phyloP scores from a whole-genome alignment of 2,113 vertebrate species.

The Suncus etruscus region DNA sequence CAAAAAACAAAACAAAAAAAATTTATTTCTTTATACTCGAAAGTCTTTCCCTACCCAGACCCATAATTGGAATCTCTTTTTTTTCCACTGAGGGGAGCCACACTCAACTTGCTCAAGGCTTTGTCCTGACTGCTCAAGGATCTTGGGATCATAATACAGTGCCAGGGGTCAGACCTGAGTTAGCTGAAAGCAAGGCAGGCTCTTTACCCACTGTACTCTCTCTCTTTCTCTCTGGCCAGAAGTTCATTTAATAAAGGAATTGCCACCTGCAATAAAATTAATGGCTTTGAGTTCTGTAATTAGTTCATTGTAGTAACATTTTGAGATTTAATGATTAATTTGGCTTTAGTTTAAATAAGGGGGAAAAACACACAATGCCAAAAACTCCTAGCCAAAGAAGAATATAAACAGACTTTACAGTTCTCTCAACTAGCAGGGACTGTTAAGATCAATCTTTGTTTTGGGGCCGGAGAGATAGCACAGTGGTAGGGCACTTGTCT shows the following conservation, averaged over 20 bases:
- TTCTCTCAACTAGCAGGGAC: constrained; percentile 70
- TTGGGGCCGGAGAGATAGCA: no score
- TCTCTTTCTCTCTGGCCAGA: background rate
- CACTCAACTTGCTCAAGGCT: no score
- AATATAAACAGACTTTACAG: constrained; percentile 70
- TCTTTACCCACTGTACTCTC: no score
- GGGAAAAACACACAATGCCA: constrained; percentile 72
- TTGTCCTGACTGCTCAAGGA: no score
- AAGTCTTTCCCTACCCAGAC: constrained; percentile 34
- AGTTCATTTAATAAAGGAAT: constrained; percentile 66
- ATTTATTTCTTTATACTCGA: constrained; percentile 67
- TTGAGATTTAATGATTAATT: constrained; percentile 79
- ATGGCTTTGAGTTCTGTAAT: constrained; percentile 73
- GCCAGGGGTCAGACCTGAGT: no score
- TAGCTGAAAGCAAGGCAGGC: no score
- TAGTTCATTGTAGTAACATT: constrained; percentile 80
- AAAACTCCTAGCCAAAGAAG: constrained; percentile 66
- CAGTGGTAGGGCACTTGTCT: no score
- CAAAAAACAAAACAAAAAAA: no score
- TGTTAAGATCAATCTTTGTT: constrained; percentile 65
- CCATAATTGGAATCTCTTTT: no score
- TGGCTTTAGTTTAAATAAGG: constrained; percentile 76
- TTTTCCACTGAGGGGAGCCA: no score
- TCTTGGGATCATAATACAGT: no score
- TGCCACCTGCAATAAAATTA: constrained; percentile 71